Base-by-base conservation (phyloP, 2,113 vertebrate species). In the Falcunculus frontatus region DNA sequence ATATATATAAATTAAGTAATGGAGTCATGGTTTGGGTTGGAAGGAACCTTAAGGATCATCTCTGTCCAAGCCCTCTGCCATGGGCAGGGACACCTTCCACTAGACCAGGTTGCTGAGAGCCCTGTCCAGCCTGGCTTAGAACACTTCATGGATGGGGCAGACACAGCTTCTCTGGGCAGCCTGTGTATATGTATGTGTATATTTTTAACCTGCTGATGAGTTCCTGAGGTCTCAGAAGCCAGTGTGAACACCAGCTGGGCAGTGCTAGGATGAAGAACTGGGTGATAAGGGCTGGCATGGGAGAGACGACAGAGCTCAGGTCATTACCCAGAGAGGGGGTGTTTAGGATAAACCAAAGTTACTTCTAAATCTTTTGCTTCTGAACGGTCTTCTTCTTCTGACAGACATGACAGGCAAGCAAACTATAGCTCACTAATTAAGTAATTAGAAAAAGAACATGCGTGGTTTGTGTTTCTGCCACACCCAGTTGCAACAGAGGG, bases 121-220 rank as follows among this genome's bases (percentile, higher is more conserved):
- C 37, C 59, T 6, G 6, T 41, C n/a, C 69, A 75, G 26, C 46
- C 39, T 82, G 46, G n/a, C 25, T 59, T 32, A 26, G n/a, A 41
- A 13, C 25, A 19, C 46, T 41, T 17, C n/a, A 46, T 25, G 25
- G 46, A 18, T 0, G 9, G 19, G 67, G 22, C 50, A 57, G 21
- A 7, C n/a, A n/a, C 57, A 67, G 37, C 44, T 46, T 7, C 22
- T 7, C 39, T 59, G 60, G 33, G 20, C 52, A 67, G 7, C 27
- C 52, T 59, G 27, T 39, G 25, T 2, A 7, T 8, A 3, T 49
- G 13, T 10, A 3, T 16, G 4, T 69, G 35, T 29, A 0, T n/a
- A 7, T 70, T 46, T 78, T 37, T 84, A 62, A 30, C 12, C 13
- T 78, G 26, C 29, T 77, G 11, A 8, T 27, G 56, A 53, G 33